phyloP scores from a whole-genome alignment of 2,113 vertebrate species.

The Melanotaenia duboulayi region DNA sequence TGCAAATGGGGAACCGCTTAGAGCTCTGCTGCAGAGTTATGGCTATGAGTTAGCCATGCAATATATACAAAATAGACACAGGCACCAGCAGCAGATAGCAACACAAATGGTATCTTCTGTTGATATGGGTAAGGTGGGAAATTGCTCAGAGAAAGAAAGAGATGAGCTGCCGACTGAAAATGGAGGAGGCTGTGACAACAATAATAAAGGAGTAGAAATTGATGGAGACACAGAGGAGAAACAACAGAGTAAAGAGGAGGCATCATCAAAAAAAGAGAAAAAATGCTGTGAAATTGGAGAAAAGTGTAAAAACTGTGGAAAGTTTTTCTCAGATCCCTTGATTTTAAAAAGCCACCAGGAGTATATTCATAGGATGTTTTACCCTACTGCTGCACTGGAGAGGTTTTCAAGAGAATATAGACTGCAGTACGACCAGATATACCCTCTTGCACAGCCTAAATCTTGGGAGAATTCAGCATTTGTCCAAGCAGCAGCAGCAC shows the following conservation, averaged over 20 bases:
- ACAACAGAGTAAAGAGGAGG: slow-evolving; percentile 25
- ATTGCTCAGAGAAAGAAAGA: slow-evolving; percentile 42
- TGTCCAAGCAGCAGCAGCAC: slow-evolving; percentile 23
- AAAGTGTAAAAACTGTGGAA: slow-evolving; percentile 88
- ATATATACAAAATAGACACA: slow-evolving; percentile 95
- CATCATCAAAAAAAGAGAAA: slow-evolving; percentile 37
- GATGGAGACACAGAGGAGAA: slow-evolving; percentile 35
- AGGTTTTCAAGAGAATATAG: slow-evolving; percentile 95
- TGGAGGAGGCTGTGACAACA: slow-evolving; percentile 76
- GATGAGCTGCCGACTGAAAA: slow-evolving; percentile 71
- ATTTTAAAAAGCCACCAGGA: slow-evolving; percentile 98
- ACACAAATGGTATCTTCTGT: slow-evolving; percentile 57
- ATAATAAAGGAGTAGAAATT: slow-evolving; percentile 10
- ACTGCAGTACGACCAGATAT: slow-evolving; percentile 94
- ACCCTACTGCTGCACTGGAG: slow-evolving; percentile 92
- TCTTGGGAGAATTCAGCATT: slow-evolving; percentile 45
- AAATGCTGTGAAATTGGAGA: slow-evolving; percentile 84
- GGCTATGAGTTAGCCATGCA: slow-evolving; percentile 98
- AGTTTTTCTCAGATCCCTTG: slow-evolving; percentile 95
- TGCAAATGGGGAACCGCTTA: slow-evolving; percentile 88
- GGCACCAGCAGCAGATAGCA: slow-evolving; percentile 88
- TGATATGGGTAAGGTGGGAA: slow-evolving; percentile 74
- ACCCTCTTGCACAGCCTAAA: slow-evolving; percentile 83
- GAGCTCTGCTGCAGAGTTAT: slow-evolving; percentile 95
- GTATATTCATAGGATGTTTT: slow-evolving; percentile 92